phyloP scores from a whole-genome alignment of 2,113 vertebrate genomes.

The Pao palembangensis region DNA sequence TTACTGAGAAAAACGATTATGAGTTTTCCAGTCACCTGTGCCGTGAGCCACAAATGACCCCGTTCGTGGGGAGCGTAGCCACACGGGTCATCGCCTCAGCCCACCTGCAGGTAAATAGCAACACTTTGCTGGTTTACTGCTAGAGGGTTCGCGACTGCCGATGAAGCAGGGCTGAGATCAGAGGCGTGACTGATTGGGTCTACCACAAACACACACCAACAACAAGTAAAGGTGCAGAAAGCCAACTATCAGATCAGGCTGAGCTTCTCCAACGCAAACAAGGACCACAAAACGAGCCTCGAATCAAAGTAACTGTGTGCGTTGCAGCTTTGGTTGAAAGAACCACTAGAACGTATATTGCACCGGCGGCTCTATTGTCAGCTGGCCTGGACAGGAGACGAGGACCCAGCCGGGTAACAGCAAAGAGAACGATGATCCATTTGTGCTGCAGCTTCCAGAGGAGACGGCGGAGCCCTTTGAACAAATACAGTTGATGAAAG shows the following conservation, averaged over 20 bases:
- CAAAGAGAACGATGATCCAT: constrained; percentile 9
- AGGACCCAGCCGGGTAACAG: constrained; percentile 20
- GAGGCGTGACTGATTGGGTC: constrained; percentile 24
- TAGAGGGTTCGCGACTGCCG: constrained; percentile 8
- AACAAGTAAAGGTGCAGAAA: constrained; percentile 17
- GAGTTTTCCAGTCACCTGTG: constrained; percentile 43
- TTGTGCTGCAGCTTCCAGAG: too few species aligned
- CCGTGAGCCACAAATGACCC: constrained; percentile 28
- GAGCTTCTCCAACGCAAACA: constrained; percentile 1
- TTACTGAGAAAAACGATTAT: constrained; percentile 45
- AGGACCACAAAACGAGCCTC: constrained; percentile 18
- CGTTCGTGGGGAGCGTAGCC: constrained; percentile 3
- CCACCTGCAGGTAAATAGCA: constrained; percentile 4
- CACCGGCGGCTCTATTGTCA: constrained; percentile 34
- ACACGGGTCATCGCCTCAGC: not conserved
- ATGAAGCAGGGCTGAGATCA: constrained; percentile 20
- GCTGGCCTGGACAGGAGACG: constrained; percentile 35
- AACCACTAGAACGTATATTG: constrained; percentile 7
- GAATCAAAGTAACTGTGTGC: constrained; percentile 13
- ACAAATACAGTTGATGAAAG: too few species aligned
- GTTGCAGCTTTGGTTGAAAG: not conserved
- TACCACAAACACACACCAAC: not conserved
- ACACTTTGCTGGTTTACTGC: not conserved
- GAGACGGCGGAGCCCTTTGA: too few species aligned
- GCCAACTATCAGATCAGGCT: too few species aligned